These are phyloP conservation scores for Lanius collurio DNA, from an alignment of 2,113 vertebrate genomes.

Conservation along the genomic window DNA sequence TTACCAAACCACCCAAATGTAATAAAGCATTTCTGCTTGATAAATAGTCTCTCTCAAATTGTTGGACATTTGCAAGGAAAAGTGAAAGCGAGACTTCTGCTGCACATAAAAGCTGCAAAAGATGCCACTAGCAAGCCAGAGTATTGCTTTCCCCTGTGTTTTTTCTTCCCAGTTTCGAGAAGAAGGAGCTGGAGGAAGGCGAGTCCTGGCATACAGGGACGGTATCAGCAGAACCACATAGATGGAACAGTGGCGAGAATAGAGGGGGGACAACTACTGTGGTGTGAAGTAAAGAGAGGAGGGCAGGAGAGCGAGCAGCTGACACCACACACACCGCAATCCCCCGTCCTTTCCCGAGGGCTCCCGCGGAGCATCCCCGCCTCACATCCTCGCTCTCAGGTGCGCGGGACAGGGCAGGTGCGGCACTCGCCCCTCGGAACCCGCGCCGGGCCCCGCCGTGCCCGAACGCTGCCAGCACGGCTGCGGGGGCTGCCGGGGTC, in stretches of 20 bases:
- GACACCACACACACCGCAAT: rapidly evolving
- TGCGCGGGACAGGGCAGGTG: neutral
- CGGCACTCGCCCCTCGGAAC: neutral
- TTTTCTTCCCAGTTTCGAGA: neutral
- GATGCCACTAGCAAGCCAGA: neutral
- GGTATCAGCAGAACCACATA: rapidly evolving
- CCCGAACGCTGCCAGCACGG: neutral
- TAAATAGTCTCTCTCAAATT: neutral
- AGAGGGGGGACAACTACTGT: neutral
- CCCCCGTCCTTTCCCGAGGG: neutral
- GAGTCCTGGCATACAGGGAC: too few species aligned
- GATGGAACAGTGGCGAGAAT: rapidly evolving
- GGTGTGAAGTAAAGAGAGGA: rapidly evolving
- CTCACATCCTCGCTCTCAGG: neutral
- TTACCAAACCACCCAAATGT: neutral
- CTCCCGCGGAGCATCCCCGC: neutral
- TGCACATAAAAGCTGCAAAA: neutral
- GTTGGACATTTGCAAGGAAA: neutral
- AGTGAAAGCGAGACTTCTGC: neutral
- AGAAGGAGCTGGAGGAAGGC: neutral
- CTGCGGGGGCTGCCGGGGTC: neutral
- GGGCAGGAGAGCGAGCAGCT: neutral
- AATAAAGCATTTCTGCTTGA: neutral
- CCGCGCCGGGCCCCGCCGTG: neutral
- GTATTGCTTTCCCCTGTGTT: neutral